Conservation (phyloP, 2,797 vertebrate species). For the Apodemus agrarius region DNA sequence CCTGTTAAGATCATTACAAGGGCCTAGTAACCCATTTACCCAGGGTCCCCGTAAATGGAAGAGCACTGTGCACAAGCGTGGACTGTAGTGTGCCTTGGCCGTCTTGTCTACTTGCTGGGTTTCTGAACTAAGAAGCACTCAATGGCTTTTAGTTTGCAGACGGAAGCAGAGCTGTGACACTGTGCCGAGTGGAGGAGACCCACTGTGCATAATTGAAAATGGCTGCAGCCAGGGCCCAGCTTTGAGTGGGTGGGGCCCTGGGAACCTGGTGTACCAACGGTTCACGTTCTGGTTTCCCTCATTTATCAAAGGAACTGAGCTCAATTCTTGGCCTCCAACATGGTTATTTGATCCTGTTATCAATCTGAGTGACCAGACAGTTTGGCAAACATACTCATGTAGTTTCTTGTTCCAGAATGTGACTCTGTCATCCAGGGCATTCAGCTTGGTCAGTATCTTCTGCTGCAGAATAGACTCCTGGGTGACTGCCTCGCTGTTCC, state of each 20-base stretch:
- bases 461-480: slow-evolving; percentile 82
- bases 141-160: slow-evolving; percentile 3
- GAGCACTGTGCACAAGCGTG: background rate
- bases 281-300: slow-evolving; percentile 15
- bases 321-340: background rate
- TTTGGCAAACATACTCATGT: slow-evolving; percentile 87
- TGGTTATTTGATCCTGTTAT: slow-evolving; percentile 18
- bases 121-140: background rate
- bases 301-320: background rate
- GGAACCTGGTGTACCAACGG: background rate
- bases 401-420: slow-evolving; percentile 87
- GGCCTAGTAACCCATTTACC: background rate
- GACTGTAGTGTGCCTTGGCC: background rate
- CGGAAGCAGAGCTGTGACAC: background rate
- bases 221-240: background rate
- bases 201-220: background rate
- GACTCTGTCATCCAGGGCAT: slow-evolving; percentile 87
- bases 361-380: slow-evolving; percentile 14
- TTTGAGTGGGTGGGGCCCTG: background rate
- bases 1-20: background rate
- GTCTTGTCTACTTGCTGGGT: background rate
- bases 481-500: slow-evolving; percentile 49
- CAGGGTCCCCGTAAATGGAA: slow-evolving; percentile 12
- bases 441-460: slow-evolving; percentile 87
- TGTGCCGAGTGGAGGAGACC: background rate